Evolutionary conservation across 1,140 invertebrate genomes (phyloP).

Genomic region (Cydia amplana): DNA sequence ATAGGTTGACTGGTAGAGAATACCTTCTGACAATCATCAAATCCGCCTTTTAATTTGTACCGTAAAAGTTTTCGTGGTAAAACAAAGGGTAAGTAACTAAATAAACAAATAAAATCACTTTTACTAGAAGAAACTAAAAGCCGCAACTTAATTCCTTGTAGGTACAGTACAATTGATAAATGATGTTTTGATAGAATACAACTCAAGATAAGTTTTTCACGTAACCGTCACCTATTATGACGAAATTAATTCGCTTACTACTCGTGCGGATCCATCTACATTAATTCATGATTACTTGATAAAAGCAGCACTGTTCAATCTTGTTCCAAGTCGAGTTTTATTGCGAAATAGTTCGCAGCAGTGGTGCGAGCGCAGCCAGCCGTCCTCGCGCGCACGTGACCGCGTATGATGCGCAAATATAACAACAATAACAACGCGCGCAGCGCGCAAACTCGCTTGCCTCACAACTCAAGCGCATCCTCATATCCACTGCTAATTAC

Average conservation of each 20-base stretch:
- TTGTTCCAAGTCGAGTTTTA: conserved; percentile 44
- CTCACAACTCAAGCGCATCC: conserved; percentile 9
- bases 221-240: not conserved
- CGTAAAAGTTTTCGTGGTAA: no score
- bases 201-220: not conserved
- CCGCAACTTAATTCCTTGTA: no score
- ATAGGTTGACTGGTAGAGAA: not conserved
- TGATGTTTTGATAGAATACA: not conserved
- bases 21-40: no score
- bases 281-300: conserved; percentile 31
- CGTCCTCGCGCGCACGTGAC: conserved; percentile 51
- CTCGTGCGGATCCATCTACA: conserved; percentile 31
- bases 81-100: no score
- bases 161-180: no score
- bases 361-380: conserved; percentile 39
- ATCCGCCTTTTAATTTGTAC: no score
- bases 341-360: conserved; percentile 47
- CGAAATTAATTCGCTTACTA: conserved; percentile 18
- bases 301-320: conserved; percentile 40
- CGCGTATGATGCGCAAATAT: conserved; percentile 45
- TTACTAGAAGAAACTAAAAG: no score
- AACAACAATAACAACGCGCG: conserved; percentile 55
- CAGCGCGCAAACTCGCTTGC: conserved; percentile 18
- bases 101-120: no score
- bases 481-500: conserved; percentile 29